Base-by-base conservation (phyloP, 2,113 vertebrate species). In the Scartelaos histophorus region DNA sequence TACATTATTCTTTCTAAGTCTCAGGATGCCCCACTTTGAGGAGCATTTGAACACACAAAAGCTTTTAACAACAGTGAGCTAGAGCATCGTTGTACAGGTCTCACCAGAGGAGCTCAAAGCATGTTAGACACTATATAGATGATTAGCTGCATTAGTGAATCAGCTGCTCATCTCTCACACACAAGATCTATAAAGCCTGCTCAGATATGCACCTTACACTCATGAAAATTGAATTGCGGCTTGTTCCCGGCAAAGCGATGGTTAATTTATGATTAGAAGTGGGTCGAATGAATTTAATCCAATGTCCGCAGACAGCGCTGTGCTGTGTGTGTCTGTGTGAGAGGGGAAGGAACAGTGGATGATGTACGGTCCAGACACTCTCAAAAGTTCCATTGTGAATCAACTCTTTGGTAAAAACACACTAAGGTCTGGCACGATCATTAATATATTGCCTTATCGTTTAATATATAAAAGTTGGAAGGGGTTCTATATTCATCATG, bases 81-180 rank as follows among this genome's bases (percentile, higher is more conserved):
- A 60, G 66, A 69, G 56, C 69, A n/a, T 83, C 10, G 79, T 69
- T 84, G 51, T 34, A 3, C 21, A 64, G 5, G 24, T 79, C 79
- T 84, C 85, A 70, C 11, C 67, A 73, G 86, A 65, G 22, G 58
- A 47, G 53, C 76, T 81, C 75, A 70, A 75, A 73, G 80, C 79
- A 76, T 74, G 67, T 74, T 81, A 81, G 85, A 87, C 79, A 87
- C 79, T 71, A 69, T 87, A 76, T 86, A 80, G 80, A 81, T 78
- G 79, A 89, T 91, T 87, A 87, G 79, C 82, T 78, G 83, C 81
- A 86, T 90, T 88, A 85, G 79, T 71, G 82, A 76, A 81, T 87
- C 87, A 83, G 74, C 82, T 88, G 81, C 78, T 82, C 82, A 38
- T 58, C 80, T 80, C 74, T 61, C 29, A 29, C 71, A 71, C 54